Conservation (phyloP, 2,888 invertebrate species). For the Hirtodrosophila confusa region DNA sequence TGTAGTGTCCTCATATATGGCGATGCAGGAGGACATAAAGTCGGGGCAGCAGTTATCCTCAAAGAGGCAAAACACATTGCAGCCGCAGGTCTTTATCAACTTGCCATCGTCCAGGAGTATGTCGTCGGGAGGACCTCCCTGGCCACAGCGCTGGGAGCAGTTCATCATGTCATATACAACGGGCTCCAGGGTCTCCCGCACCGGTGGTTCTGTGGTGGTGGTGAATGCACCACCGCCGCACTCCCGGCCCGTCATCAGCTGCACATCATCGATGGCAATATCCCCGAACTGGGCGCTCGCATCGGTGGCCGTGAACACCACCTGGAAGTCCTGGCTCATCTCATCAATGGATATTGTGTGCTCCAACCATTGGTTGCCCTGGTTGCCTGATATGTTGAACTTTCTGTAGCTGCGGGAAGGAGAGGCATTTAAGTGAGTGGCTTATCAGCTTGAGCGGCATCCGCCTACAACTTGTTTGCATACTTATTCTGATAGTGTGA, state of each 20-base stretch:
- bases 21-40: constrained; percentile 82
- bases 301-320: constrained; percentile 90
- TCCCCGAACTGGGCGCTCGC: constrained; percentile 89
- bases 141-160: constrained; percentile 45
- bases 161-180: constrained; percentile 81
- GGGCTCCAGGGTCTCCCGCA: constrained; percentile 25
- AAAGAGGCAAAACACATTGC: constrained; percentile 86
- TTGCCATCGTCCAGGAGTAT: constrained; percentile 19
- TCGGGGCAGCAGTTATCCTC: constrained; percentile 88
- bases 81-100: constrained; percentile 85
- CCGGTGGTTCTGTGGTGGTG: constrained; percentile 41
- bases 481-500: constrained; percentile 19
- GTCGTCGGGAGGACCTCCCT: not conserved
- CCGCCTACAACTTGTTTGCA: constrained; percentile 22
- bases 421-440: not conserved
- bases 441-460: constrained; percentile 38
- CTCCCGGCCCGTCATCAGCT: constrained; percentile 85
- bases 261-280: constrained; percentile 92
- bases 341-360: constrained; percentile 84
- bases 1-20: not conserved
- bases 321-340: constrained; percentile 86
- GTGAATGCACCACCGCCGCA: constrained; percentile 50
- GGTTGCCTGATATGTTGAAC: constrained; percentile 88
- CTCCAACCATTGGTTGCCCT: constrained; percentile 89
- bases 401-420: constrained; percentile 82